A percentile compares a stretch with the other conserved stretches of the same genome.
phyloP scores from a whole-genome alignment of 2,113 vertebrate genomes.

The Galemys pyrenaicus region DNA sequence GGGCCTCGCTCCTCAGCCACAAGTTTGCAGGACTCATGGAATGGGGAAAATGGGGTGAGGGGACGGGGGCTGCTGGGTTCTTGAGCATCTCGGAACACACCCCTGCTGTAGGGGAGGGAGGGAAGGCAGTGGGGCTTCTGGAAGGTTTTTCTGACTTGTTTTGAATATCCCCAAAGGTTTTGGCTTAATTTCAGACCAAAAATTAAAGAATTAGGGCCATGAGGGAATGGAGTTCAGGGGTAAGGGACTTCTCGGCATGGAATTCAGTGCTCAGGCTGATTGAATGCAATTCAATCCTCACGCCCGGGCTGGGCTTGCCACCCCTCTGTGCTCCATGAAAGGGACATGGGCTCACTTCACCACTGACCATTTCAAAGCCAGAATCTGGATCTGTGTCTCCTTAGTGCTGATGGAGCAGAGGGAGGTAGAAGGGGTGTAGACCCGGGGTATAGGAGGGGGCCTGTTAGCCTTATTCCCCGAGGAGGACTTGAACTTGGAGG shows the following conservation, averaged over 20 bases:
- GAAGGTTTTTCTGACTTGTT: not conserved
- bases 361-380: not conserved
- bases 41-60: no score
- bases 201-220: not conserved
- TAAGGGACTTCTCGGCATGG: not conserved
- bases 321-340: not conserved
- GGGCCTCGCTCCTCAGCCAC: not conserved
- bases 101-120: not conserved
- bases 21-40: fast-evolving
- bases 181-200: not conserved
- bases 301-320: not conserved
- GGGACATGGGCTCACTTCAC: not conserved
- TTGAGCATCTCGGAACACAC: fast-evolving
- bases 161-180: not conserved
- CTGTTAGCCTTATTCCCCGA: not conserved
- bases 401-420: no score
- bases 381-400: not conserved
- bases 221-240: not conserved
- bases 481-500: no score
- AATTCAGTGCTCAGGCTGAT: not conserved
- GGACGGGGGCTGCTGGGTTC: no score
- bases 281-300: no score
- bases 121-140: not conserved
- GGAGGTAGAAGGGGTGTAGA: conserved; percentile 16
- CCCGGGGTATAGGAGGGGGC: not conserved